Base-by-base conservation (phyloP, 2,113 vertebrate genomes). In the Ardeotis arabs region DNA sequence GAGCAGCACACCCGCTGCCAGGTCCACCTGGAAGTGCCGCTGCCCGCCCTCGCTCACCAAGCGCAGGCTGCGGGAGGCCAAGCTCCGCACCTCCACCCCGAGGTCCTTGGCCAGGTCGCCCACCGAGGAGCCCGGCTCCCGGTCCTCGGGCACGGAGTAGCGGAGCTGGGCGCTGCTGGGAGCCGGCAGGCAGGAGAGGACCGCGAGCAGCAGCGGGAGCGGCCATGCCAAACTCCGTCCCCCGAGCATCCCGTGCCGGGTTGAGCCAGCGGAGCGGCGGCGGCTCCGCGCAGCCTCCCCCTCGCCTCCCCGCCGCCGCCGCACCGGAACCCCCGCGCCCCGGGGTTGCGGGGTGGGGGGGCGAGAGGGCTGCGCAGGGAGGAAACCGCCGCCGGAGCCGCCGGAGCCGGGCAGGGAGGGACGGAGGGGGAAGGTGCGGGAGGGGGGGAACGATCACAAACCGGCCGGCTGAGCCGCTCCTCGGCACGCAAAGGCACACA, bases 21-120 rank as follows among this genome's bases (percentile, higher is more conserved):
- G 7, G 93, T 98, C 97, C 87, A 99, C 97, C 5, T 90, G 96
- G 95, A 99, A 98, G 97, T 98, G 98, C 94, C 91, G 95, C 93
- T 98, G 35, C 91, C 93, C 97, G 45, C 97, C 91, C 58, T 99
- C 98, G 31, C 98, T 98, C 4, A 98, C 97, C 81, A 99, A 96
- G 37, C 97, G 98, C 63, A 98, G 63, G 44, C 98, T 98, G 63
- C 98, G 98, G 3, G 98, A 78, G 22, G 96, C 97, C 73, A 99
- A 91, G 50, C 98, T 98, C 68, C 97, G 89, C 52, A 97, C 45
- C 44, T 98, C 98, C 74, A 99, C 89, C 63, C 98, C 98, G 8
- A 99, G 85, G 96, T 98, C 99, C 94, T 98, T 98, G 72, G 98
- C 98, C 28, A 99, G 77, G 95, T 99, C 98, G 73, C 98, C 98